Conservation (phyloP, 2,797 vertebrate species). For the Gorsachius magnificus region DNA sequence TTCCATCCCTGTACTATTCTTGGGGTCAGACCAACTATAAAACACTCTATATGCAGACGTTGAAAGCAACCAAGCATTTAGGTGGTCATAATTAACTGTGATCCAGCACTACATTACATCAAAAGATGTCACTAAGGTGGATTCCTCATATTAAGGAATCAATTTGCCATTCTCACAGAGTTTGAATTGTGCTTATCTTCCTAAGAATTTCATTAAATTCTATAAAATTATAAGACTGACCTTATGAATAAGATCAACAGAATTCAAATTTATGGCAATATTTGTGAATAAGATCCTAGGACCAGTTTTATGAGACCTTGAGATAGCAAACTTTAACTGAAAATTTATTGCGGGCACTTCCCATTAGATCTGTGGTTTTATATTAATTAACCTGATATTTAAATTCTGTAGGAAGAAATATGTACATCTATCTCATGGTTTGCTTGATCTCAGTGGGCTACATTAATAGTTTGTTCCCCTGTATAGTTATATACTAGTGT, state of each 20-base stretch:
- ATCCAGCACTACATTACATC: not conserved
- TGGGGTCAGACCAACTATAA: not conserved
- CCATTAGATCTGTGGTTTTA: not conserved
- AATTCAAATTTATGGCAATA: not conserved
- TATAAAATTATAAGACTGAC: not conserved
- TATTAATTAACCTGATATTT: not conserved
- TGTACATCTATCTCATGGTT: not conserved
- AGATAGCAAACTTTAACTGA: not conserved
- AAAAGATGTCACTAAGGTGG: not conserved
- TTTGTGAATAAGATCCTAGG: not conserved
- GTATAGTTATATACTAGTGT: not conserved
- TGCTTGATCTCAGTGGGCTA: not conserved
- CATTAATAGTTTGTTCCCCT: not conserved
- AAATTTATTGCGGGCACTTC: not conserved
- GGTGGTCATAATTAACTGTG: not conserved
- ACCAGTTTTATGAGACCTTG: not conserved
- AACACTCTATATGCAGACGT: not conserved
- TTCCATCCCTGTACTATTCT: not conserved
- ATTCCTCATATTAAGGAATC: not conserved
- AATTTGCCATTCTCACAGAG: not conserved
- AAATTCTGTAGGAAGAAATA: not conserved
- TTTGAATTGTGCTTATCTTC: not conserved
- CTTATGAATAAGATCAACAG: not conserved
- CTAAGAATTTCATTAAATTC: not conserved
- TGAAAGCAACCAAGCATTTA: not conserved